These are phyloP conservation scores for Drosophila siamana DNA, from an alignment of 2,888 invertebrate species.

Conservation along the genomic window DNA sequence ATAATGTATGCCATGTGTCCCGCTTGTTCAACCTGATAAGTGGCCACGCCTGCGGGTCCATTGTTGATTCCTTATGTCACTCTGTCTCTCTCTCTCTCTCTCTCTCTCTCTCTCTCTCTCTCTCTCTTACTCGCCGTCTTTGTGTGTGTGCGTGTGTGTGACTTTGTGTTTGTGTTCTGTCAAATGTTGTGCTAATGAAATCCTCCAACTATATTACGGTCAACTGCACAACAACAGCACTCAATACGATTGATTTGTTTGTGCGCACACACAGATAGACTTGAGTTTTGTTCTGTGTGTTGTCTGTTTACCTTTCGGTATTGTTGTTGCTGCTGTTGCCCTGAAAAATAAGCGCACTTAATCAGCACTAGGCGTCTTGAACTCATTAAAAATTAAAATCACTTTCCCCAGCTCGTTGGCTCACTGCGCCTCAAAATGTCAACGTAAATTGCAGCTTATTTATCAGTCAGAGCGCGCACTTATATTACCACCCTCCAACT, in stretches of 20 bases:
- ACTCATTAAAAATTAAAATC: constrained; percentile 83
- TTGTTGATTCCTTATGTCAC: constrained; percentile 62
- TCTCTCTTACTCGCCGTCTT: constrained; percentile 15
- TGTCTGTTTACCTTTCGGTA: constrained; percentile 63
- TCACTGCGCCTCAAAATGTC: constrained; percentile 72
- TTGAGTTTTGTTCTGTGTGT: not conserved
- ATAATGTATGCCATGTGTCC: constrained; percentile 61
- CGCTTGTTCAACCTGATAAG: constrained; percentile 68
- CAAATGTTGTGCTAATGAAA: constrained; percentile 81
- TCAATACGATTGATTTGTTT: constrained; percentile 73
- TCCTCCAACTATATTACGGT: constrained; percentile 68
- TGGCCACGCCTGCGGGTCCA: constrained; percentile 70
- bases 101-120: constrained; percentile 17
- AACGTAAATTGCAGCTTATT: constrained; percentile 82
- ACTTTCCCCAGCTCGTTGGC: constrained; percentile 47
- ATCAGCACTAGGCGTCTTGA: constrained; percentile 61
- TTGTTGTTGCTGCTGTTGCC: constrained; percentile 18
- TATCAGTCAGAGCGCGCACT: constrained; percentile 62
- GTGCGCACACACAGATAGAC: constrained; percentile 23
- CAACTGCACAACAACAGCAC: constrained; percentile 72
- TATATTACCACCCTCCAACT: constrained; percentile 15
- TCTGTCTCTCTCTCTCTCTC: constrained; percentile 24
- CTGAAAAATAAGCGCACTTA: constrained; percentile 68
- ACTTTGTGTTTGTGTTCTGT: constrained; percentile 65
- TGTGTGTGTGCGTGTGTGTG: not conserved